Evolutionary conservation across 2,888 invertebrate genomes (phyloP), one percentile per base, ranked within the genome.

Genomic region (Mesorhabditis belari): DNA sequence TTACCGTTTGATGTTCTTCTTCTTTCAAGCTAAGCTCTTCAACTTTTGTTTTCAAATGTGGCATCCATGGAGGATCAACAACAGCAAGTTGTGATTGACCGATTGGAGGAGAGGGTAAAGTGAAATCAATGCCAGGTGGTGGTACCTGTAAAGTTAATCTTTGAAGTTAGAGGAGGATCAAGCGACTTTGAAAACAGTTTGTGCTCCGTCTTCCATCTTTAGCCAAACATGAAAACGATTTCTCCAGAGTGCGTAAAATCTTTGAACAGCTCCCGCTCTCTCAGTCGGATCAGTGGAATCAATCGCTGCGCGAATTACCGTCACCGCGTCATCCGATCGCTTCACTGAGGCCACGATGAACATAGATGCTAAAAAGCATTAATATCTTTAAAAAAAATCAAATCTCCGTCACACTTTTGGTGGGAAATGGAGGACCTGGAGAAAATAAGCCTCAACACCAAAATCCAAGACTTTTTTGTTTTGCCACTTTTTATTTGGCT

Each of bases 11-110:
- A 53, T 81, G 83, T 66, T 93, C 88, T 81, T 96, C 96, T 84
- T 98, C 95, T 83, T 94, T 95, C 59, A 98, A 87, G 0, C 95
- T 93, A 77, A 98, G 92, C 85, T 98, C 96, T 86, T 98, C 94
- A 62, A 98, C 94, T 84, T 96, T 96, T 23, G 93, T 93, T 83
- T 95, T 95, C 61, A 92, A 91, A 80, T 92, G 90, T 1, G 96
- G 92, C 86, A 91, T 91, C 98, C 98, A 99, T 0, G 98, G 96
- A 12, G 98, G 95, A 85, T 99, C 98, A 0, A 81, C 80, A 54
- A 83, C 81, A 3, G 75, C 69, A n/a, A 73, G 61, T 44, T 79
- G 79, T 28, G 66, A 94, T 49, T 94, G 90, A 3, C 98, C 98
- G 70, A 99, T 95, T 82, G 96, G 94, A 0, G 98, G 98, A 0